Conservation (phyloP, 2,113 vertebrate genomes). For the Trochalopteron elliotii region DNA sequence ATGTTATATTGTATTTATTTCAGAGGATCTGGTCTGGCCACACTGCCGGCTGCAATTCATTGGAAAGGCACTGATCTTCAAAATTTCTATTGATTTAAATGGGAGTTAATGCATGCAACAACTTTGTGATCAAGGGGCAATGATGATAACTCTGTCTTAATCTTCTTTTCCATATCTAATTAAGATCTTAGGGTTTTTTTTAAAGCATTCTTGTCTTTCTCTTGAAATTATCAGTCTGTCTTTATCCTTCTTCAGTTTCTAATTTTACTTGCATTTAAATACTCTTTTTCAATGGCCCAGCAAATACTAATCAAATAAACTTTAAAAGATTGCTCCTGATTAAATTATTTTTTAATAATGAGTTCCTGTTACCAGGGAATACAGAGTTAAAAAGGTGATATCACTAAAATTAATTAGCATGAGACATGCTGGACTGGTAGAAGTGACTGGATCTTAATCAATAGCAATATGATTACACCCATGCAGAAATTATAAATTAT, state of each 20-base stretch:
- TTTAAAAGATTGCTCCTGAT: slow-evolving; percentile 69
- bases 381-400: slow-evolving; percentile 84
- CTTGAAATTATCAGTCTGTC: not conserved
- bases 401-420: slow-evolving; percentile 82
- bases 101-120: not conserved
- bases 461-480: slow-evolving; percentile 96
- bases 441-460: slow-evolving; percentile 90
- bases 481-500: slow-evolving; percentile 94
- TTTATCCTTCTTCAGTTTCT: slow-evolving; percentile 11
- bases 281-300: slow-evolving; percentile 13
- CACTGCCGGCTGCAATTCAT: not conserved
- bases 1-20: not conserved
- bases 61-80: not conserved
- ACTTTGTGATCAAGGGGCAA: not conserved
- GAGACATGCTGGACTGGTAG: slow-evolving; percentile 84
- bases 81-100: not conserved
- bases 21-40: not conserved
- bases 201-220: not conserved
- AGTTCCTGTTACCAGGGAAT: slow-evolving; percentile 78
- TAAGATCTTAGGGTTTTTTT: not conserved
- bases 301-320: slow-evolving; percentile 65
- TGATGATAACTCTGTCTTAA: not conserved
- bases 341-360: slow-evolving; percentile 79
- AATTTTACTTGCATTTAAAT: slow-evolving; percentile 41
- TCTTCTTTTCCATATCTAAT: slow-evolving; percentile 4